phyloP scores from a whole-genome alignment of 2,888 invertebrate species.

The Epistrophe grossulariae region DNA sequence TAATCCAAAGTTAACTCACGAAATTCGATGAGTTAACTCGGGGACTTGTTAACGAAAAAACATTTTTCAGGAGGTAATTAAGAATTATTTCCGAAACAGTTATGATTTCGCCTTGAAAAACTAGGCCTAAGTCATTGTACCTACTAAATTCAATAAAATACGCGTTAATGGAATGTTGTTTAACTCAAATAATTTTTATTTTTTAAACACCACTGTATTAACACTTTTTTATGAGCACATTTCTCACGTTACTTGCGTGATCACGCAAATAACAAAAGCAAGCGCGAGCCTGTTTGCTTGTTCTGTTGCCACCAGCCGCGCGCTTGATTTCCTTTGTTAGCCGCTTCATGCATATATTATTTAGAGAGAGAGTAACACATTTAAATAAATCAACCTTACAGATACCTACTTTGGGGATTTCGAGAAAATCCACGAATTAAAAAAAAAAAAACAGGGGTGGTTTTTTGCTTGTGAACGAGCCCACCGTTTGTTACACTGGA shows the following conservation, averaged over 20 bases:
- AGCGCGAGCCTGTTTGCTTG: slow-evolving; percentile 54
- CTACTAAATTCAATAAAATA: no score
- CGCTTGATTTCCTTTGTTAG: slow-evolving; percentile 69
- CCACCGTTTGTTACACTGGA: background rate
- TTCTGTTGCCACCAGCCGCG: slow-evolving; percentile 63
- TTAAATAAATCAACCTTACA: slow-evolving; percentile 72
- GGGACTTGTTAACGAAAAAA: no score
- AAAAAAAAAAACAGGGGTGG: slow-evolving; percentile 43
- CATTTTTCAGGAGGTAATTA: no score
- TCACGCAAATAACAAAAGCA: slow-evolving; percentile 56
- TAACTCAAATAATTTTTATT: background rate
- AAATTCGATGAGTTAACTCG: no score
- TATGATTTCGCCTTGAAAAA: no score
- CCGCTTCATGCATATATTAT: slow-evolving; percentile 27
- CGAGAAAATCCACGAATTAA: slow-evolving; percentile 48
- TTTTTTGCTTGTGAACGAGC: slow-evolving; percentile 7
- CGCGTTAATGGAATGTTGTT: no score
- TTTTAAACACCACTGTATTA: slow-evolving; percentile 52
- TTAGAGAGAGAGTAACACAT: slow-evolving; percentile 57
- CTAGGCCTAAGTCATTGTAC: no score
- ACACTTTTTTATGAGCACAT: slow-evolving; percentile 57
- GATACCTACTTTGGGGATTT: slow-evolving; percentile 59
- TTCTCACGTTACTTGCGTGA: slow-evolving; percentile 73
- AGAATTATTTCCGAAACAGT: no score
- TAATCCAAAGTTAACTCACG: no score